phyloP scores from a whole-genome alignment of 1,140 invertebrate genomes.

The Diorhabda elongata region DNA sequence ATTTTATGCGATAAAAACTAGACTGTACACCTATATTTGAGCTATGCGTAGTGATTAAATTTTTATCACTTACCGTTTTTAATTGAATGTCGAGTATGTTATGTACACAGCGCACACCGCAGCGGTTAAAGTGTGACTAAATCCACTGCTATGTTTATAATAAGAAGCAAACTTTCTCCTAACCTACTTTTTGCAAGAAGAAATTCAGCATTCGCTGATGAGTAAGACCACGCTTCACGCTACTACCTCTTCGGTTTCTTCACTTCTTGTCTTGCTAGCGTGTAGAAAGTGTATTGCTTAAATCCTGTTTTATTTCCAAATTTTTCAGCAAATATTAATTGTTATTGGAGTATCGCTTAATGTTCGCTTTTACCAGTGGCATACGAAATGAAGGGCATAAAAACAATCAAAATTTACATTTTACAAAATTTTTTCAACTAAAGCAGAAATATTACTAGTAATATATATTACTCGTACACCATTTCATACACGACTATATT shows the following conservation, averaged over 20 bases:
- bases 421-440: no score
- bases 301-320: background rate
- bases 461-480: no score
- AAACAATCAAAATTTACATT: no score
- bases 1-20: no score
- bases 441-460: no score
- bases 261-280: background rate
- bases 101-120: conserved; percentile 25
- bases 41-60: no score
- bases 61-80: no score
- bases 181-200: conserved; percentile 38
- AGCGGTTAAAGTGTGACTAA: conserved; percentile 35
- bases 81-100: background rate
- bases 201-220: conserved; percentile 28
- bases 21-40: no score
- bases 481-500: no score
- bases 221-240: conserved; percentile 3
- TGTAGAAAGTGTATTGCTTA: conserved; percentile 2
- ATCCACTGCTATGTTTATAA: conserved; percentile 32
- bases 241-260: background rate
- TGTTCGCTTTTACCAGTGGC: no score
- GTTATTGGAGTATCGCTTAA: no score
- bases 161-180: conserved; percentile 40
- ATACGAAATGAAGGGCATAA: no score
- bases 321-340: background rate